A percentile compares a stretch with the other conserved stretches of the same genome.
Evolutionary conservation across 2,113 vertebrate genomes (phyloP).

Genomic region (Onychorhynchus coronatus): DNA sequence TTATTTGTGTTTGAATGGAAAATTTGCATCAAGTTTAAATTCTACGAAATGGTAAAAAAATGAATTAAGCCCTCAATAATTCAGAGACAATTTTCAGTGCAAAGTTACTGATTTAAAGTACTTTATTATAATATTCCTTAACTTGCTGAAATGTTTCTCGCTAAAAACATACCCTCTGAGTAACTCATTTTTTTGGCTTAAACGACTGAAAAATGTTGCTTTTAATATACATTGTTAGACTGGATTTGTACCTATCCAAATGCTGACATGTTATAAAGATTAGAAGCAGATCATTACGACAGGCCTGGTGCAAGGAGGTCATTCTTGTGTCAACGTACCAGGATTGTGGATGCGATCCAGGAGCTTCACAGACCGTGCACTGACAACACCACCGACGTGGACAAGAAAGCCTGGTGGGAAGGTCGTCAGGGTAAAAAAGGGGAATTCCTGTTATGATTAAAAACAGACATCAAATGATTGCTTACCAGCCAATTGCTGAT

Average conservation of each 20-base stretch:
- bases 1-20: not conserved
- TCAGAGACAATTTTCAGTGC: not conserved
- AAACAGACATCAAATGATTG: not conserved
- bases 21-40: not conserved
- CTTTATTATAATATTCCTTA: not conserved
- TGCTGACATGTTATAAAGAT: not conserved
- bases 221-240: not conserved
- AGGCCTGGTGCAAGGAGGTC: not conserved
- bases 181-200: not conserved
- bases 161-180: not conserved
- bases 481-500: not conserved
- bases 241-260: not conserved
- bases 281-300: not conserved
- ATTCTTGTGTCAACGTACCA: constrained; percentile 77
- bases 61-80: not conserved
- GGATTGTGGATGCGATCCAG: constrained; percentile 98
- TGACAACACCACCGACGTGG: constrained; percentile 95
- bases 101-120: not conserved
- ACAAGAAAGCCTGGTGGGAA: constrained; percentile 93
- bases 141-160: not conserved
- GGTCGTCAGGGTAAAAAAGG: constrained; percentile 93
- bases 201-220: not conserved
- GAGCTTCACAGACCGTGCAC: constrained; percentile 95
- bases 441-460: constrained; percentile 85
- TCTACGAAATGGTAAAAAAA: not conserved